Conservation (phyloP, 2,888 invertebrate genomes). For the Andrena bucephala region DNA sequence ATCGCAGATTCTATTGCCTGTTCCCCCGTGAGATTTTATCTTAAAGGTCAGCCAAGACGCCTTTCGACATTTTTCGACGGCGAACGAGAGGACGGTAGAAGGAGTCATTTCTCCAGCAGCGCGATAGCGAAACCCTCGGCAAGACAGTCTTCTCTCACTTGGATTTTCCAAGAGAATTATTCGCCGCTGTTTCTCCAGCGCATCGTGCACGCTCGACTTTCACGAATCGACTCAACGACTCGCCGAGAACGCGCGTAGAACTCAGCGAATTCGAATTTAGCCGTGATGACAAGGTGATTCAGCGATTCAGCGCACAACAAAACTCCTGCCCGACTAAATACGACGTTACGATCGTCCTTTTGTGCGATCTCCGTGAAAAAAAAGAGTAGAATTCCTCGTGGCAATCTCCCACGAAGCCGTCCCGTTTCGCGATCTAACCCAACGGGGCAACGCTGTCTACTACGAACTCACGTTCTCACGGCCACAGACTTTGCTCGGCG, state of each 20-base stretch:
- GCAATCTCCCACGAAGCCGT: slow-evolving; percentile 65
- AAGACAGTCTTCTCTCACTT: too few species aligned
- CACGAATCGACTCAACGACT: neutral
- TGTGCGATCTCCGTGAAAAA: slow-evolving; percentile 51
- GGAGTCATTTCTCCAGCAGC: too few species aligned
- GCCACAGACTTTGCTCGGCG: slow-evolving; percentile 12
- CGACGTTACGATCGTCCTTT: slow-evolving; percentile 29
- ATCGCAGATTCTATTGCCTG: slow-evolving; percentile 8
- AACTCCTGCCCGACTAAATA: slow-evolving; percentile 37
- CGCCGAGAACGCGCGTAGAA: neutral
- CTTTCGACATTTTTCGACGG: slow-evolving; percentile 17
- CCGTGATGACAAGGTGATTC: neutral
- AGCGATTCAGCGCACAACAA: neutral
- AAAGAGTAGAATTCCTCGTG: slow-evolving; percentile 55
- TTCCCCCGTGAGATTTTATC: slow-evolving; percentile 33
- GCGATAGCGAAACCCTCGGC: too few species aligned
- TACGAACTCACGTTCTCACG: slow-evolving; percentile 62
- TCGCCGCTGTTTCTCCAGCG: neutral
- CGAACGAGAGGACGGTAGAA: too few species aligned
- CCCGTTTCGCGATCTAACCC: slow-evolving; percentile 54
- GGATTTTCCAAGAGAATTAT: neutral
- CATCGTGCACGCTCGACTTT: neutral
- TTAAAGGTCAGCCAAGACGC: slow-evolving; percentile 43
- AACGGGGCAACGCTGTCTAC: slow-evolving; percentile 46
- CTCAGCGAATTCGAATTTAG: neutral